These are phyloP conservation scores for Siphamia tubifer DNA, from an alignment of 2,113 vertebrate species.

Conservation along the genomic window DNA sequence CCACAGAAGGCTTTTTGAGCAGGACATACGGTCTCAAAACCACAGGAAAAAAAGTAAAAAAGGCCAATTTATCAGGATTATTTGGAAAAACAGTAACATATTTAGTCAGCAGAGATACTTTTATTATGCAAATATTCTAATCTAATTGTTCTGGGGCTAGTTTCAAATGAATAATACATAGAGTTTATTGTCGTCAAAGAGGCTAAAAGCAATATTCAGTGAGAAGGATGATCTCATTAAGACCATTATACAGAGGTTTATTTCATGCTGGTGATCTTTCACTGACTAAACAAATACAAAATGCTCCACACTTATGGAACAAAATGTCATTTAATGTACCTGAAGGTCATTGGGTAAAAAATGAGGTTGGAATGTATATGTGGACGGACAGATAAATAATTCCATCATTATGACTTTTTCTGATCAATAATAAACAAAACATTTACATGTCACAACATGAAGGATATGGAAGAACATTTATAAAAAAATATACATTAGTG, in stretches of 20 bases:
- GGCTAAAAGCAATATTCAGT: constrained; percentile 48
- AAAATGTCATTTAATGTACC: background rate
- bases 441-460: background rate
- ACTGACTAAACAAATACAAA: constrained; percentile 15
- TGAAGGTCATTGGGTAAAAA: background rate
- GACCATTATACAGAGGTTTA: constrained; percentile 38
- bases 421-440: background rate
- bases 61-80: constrained; percentile 32
- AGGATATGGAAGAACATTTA: background rate
- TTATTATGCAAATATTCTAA: constrained; percentile 65
- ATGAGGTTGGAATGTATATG: background rate
- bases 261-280: constrained; percentile 32
- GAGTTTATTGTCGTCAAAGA: constrained; percentile 38
- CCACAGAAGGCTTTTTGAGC: no score
- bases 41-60: constrained; percentile 5
- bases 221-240: constrained; percentile 57
- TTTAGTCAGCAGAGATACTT: constrained; percentile 62
- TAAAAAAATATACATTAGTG: background rate
- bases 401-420: background rate
- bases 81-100: constrained; percentile 54
- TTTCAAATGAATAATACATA: constrained; percentile 73
- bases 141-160: constrained; percentile 58
- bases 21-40: no score
- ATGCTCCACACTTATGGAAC: no score
- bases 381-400: background rate